These are phyloP conservation scores for Mylabris sibirica DNA, from an alignment of 2,888 invertebrate species.

Conservation along the genomic window DNA sequence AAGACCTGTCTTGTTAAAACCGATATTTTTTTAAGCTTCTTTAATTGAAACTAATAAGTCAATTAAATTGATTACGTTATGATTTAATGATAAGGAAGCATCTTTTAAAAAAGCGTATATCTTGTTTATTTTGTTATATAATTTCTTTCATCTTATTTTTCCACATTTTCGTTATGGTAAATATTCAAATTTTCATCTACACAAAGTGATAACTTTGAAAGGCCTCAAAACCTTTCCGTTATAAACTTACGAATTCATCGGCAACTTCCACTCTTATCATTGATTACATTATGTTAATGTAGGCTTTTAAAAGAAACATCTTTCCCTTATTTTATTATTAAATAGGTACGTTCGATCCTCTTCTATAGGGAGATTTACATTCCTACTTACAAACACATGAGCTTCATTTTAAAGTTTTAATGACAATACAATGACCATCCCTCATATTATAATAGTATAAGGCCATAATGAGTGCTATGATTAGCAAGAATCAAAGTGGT, in stretches of 20 bases:
- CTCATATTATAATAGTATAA: too few species aligned
- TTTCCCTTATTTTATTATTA: not conserved
- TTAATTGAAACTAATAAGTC: too few species aligned
- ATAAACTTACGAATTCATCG: not conserved
- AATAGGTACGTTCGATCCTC: not conserved
- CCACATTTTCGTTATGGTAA: not conserved
- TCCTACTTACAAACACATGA: not conserved
- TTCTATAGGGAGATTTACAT: not conserved
- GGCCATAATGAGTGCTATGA: too few species aligned
- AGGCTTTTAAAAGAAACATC: not conserved
- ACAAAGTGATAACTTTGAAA: constrained; percentile 3
- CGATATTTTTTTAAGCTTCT: too few species aligned
- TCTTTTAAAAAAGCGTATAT: not conserved
- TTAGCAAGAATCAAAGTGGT: too few species aligned
- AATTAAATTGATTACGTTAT: too few species aligned
- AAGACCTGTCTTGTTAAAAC: too few species aligned
- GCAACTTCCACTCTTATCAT: not conserved
- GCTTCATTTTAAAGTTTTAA: not conserved
- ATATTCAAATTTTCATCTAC: constrained; percentile 1
- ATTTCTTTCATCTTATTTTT: not conserved
- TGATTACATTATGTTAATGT: not conserved
- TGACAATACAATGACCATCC: not conserved
- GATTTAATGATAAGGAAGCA: too few species aligned
- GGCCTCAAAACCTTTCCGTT: not conserved
- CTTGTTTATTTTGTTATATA: not conserved